Conservation (phyloP, 2,888 invertebrate species). For the Mellilla xanthometata region DNA sequence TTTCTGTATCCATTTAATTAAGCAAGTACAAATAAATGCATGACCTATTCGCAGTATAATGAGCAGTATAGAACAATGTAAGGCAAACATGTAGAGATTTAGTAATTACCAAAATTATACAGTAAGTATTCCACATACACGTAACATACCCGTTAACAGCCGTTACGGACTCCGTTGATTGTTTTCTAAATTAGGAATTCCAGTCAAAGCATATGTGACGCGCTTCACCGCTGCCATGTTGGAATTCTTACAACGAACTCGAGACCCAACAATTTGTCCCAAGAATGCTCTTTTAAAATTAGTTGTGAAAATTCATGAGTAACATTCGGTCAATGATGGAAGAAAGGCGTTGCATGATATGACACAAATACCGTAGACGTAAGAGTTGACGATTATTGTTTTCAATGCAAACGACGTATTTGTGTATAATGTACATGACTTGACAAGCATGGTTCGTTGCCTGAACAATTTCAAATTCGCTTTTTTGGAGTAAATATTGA, state of each 20-base stretch:
- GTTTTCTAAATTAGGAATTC: conserved; percentile 46
- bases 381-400: too few relatives aligned
- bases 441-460: not conserved
- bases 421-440: too few relatives aligned
- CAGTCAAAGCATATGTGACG: conserved; percentile 36
- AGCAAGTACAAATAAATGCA: too few relatives aligned
- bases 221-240: conserved; percentile 38
- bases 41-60: too few relatives aligned
- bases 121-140: conserved; percentile 2
- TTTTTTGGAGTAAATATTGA: not conserved
- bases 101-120: conserved; percentile 4
- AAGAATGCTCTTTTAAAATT: conserved; percentile 24
- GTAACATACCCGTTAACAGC: conserved; percentile 21
- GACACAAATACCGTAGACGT: conserved; percentile 13
- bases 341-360: not conserved
- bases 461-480: not conserved
- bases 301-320: conserved; percentile 23
- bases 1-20: too few relatives aligned
- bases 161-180: conserved; percentile 34
- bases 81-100: not conserved
- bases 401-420: too few relatives aligned
- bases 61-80: too few relatives aligned
- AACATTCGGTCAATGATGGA: too few relatives aligned
- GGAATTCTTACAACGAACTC: conserved; percentile 37
- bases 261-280: conserved; percentile 18